A percentile compares a stretch with the other conserved stretches of the same genome.
phyloP scores from a whole-genome alignment of 92 coral and sea anemone genomes.

The Porites lobata region DNA sequence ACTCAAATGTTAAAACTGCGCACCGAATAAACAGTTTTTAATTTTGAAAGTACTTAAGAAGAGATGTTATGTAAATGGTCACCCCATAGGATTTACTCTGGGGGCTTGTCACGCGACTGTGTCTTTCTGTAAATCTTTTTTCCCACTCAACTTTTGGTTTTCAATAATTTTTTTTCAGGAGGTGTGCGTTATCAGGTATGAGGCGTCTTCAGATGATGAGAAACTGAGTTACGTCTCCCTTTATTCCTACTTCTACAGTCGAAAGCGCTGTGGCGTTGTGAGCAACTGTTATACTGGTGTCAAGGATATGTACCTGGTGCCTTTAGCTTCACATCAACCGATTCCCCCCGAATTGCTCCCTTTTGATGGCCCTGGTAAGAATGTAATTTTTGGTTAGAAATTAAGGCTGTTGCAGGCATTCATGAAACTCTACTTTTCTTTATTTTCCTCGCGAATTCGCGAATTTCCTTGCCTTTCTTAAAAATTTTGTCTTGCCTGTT shows the following conservation, averaged over 20 bases:
- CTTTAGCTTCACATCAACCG: constrained; percentile 91
- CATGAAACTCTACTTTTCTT: too few species aligned
- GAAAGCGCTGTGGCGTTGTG: constrained; percentile 99
- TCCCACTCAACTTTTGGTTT: too few species aligned
- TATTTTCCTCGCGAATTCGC: too few species aligned
- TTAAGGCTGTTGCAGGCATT: too few species aligned
- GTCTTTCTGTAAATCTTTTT: not conserved
- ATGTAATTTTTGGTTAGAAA: not conserved
- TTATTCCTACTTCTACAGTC: constrained; percentile 97
- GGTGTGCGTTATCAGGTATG: constrained; percentile 93
- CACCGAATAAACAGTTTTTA: too few species aligned
- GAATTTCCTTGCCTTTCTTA: too few species aligned
- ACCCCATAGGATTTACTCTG: not conserved
- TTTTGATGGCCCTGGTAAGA: constrained; percentile 97
- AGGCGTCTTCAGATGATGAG: constrained; percentile 94
- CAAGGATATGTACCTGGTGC: constrained; percentile 96
- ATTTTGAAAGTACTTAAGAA: too few species aligned
- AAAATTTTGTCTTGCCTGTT: too few species aligned
- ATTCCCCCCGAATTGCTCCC: constrained; percentile 91
- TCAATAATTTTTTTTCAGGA: constrained; percentile 62
- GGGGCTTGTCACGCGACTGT: not conserved
- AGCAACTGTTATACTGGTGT: constrained; percentile 95
- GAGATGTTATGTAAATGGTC: too few species aligned
- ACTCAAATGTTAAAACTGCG: too few species aligned
- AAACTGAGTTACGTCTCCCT: constrained; percentile 94